Conservation (phyloP, 2,888 invertebrate species). For the Diabrotica balteata region DNA sequence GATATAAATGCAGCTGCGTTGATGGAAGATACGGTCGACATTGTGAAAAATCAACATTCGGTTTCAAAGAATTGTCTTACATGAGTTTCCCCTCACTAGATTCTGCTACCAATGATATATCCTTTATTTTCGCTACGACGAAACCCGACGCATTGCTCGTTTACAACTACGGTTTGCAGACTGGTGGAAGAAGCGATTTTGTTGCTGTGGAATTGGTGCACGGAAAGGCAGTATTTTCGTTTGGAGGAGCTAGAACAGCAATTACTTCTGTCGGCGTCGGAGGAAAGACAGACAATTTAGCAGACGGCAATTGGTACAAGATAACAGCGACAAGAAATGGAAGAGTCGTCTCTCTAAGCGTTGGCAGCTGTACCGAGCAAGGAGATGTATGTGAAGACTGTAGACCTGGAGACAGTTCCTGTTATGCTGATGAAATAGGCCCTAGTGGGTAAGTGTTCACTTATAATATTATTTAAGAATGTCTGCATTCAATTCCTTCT, state of each 20-base stretch:
- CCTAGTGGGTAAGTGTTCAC: slow-evolving; percentile 78
- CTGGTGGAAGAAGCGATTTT: slow-evolving; percentile 89
- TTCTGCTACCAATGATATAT: slow-evolving; percentile 89
- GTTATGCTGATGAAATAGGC: slow-evolving; percentile 86
- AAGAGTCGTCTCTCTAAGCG: slow-evolving; percentile 83
- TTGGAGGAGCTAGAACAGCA: slow-evolving; percentile 87
- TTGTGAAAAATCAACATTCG: slow-evolving; percentile 89
- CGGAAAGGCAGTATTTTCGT: slow-evolving; percentile 87
- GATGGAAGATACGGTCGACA: slow-evolving; percentile 89
- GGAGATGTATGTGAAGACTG: slow-evolving; percentile 89
- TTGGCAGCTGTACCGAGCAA: slow-evolving; percentile 82
- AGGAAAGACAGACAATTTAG: slow-evolving; percentile 69
- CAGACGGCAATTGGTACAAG: slow-evolving; percentile 91
- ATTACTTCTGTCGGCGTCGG: slow-evolving; percentile 81
- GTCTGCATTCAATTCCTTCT: no score
- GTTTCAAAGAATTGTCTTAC: slow-evolving; percentile 88
- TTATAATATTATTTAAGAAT: no score
- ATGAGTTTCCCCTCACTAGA: slow-evolving; percentile 88
- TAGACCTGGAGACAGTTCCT: slow-evolving; percentile 79
- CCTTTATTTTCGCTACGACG: slow-evolving; percentile 88
- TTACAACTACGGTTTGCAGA: slow-evolving; percentile 90
- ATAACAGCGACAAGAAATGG: slow-evolving; percentile 91
- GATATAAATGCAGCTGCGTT: slow-evolving; percentile 84
- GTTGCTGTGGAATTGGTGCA: slow-evolving; percentile 87
- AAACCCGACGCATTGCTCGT: slow-evolving; percentile 86